These are phyloP conservation scores for Agriotes lineatus DNA, from an alignment of 2,888 invertebrate genomes.

Conservation along the genomic window DNA sequence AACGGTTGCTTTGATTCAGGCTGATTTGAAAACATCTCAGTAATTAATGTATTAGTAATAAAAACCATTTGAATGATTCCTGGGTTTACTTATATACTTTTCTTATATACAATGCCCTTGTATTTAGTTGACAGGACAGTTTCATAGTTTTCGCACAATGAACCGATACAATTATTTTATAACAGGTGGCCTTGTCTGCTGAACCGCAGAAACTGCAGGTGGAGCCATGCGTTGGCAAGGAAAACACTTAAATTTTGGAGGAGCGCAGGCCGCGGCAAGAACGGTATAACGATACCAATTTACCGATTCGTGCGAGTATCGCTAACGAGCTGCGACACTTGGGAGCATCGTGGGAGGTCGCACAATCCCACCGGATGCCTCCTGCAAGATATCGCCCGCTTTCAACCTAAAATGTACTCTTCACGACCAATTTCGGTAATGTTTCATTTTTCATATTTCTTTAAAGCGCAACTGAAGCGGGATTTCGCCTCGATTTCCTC, in stretches of 20 bases:
- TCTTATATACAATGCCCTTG: no score
- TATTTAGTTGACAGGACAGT: no score
- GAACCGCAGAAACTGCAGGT: constrained; percentile 7
- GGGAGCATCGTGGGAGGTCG: constrained; percentile 50
- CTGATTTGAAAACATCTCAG: no score
- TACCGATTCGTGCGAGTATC: constrained; percentile 47
- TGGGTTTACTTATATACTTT: no score
- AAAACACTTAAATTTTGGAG: constrained; percentile 29
- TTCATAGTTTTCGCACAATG: background rate
- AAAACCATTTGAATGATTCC: no score
- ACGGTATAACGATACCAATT: constrained; percentile 56
- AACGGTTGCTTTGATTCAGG: no score
- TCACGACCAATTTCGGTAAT: constrained; percentile 34
- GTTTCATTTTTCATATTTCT: constrained; percentile 31
- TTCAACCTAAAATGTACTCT: constrained; percentile 30
- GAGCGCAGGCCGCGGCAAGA: constrained; percentile 20
- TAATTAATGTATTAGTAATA: no score
- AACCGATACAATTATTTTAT: background rate
- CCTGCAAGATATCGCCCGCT: constrained; percentile 32
- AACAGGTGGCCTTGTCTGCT: background rate
- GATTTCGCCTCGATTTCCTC: constrained; percentile 18
- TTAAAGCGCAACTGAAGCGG: constrained; percentile 20
- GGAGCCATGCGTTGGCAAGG: background rate
- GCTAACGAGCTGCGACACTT: constrained; percentile 57
- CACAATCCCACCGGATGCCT: constrained; percentile 48